Evolutionary conservation across 2,797 vertebrate genomes (phyloP).

Genomic region (Pogoniulus pusillus): DNA sequence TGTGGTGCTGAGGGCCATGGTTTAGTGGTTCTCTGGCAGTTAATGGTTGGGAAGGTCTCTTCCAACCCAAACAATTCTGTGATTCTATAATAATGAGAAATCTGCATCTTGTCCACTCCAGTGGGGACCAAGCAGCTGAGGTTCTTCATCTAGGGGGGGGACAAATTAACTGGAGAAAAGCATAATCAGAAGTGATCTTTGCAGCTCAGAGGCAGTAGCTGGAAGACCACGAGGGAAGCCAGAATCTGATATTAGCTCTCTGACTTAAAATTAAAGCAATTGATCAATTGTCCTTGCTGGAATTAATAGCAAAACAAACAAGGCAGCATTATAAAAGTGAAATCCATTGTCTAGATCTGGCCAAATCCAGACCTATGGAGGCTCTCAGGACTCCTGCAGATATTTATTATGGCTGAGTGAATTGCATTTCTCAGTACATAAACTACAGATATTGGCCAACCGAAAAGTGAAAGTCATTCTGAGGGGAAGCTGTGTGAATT

Average conservation of each 20-base stretch:
- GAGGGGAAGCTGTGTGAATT: background rate
- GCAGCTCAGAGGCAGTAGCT: slow-evolving; percentile 10
- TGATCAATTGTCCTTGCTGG: slow-evolving; percentile 60
- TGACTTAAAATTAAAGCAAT: slow-evolving; percentile 71
- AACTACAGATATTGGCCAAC: background rate
- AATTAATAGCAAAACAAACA: slow-evolving; percentile 55
- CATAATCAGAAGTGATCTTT: slow-evolving; percentile 16
- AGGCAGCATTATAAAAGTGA: slow-evolving; percentile 15
- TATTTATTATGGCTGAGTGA: background rate
- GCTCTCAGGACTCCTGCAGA: background rate
- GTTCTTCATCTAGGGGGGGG: background rate
- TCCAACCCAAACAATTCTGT: too few relatives aligned
- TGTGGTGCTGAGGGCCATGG: too few relatives aligned
- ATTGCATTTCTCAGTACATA: background rate
- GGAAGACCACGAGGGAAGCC: slow-evolving; percentile 20
- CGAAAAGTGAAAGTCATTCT: background rate
- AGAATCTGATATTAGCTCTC: slow-evolving; percentile 50
- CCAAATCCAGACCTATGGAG: background rate
- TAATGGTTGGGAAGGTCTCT: too few relatives aligned
- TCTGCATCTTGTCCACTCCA: background rate
- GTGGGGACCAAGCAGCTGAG: background rate
- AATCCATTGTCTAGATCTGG: background rate
- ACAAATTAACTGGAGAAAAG: slow-evolving; percentile 1
- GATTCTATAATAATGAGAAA: background rate
- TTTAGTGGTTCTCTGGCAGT: too few relatives aligned